Percentiles rank a stretch among this genome's conserved stretches.
Conservation (phyloP, 2,797 vertebrate genomes). For the Notolepis coatsorum region DNA sequence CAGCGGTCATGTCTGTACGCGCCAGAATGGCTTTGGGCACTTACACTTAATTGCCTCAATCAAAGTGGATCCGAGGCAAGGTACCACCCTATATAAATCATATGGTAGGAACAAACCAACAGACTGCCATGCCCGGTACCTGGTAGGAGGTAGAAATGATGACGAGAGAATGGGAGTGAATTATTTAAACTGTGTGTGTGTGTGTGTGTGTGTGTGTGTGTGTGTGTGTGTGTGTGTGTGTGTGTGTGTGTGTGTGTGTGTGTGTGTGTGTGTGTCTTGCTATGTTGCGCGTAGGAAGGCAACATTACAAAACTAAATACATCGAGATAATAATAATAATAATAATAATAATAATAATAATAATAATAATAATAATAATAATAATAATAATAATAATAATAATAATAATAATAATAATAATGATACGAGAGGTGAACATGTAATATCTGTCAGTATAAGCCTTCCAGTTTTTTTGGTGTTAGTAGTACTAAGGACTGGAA, state of each 20-base stretch:
- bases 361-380: no score
- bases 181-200: not conserved
- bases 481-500: no score
- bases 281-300: no score
- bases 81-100: constrained; percentile 66
- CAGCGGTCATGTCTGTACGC: constrained; percentile 42
- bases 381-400: no score
- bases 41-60: constrained; percentile 67
- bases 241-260: not conserved
- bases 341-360: no score
- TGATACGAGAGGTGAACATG: no score
- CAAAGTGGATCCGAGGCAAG: constrained; percentile 51
- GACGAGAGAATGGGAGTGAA: not conserved
- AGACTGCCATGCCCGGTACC: constrained; percentile 40
- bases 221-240: not conserved
- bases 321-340: no score
- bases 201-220: not conserved
- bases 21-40: constrained; percentile 51
- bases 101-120: constrained; percentile 45
- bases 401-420: no score
- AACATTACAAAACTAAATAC: no score
- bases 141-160: constrained; percentile 7
- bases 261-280: not conserved
- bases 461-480: no score
- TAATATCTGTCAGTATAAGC: no score